Conservation (phyloP, 2,888 invertebrate species). For the Clostera curtula region DNA sequence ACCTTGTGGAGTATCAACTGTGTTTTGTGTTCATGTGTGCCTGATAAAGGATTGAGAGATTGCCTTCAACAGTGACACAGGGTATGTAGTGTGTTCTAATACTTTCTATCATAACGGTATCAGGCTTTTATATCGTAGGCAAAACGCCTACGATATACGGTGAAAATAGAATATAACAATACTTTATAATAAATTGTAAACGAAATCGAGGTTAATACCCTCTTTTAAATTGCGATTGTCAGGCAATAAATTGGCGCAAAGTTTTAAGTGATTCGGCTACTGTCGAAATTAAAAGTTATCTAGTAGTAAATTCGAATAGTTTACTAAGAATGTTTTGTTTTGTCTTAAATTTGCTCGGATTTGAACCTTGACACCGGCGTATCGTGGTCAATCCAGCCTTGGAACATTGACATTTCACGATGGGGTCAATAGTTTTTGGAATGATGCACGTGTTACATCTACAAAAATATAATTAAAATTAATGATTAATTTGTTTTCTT, state of each 20-base stretch:
- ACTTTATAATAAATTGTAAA: neutral
- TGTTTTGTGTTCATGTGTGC: slow-evolving; percentile 43
- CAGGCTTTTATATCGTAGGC: slow-evolving; percentile 12
- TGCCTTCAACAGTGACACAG: slow-evolving; percentile 46
- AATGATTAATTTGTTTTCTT: too few species aligned
- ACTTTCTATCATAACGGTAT: slow-evolving; percentile 24
- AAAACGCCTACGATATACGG: too few species aligned
- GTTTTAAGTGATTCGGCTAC: too few species aligned
- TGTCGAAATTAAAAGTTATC: too few species aligned
- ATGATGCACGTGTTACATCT: too few species aligned
- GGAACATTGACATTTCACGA: slow-evolving; percentile 9
- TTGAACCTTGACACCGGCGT: slow-evolving; percentile 25
- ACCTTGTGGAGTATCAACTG: slow-evolving; percentile 41
- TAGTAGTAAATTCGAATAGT: too few species aligned
- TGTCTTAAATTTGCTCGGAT: slow-evolving; percentile 11
- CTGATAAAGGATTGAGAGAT: slow-evolving; percentile 52
- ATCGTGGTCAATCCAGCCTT: slow-evolving; percentile 14
- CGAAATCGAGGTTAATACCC: neutral
- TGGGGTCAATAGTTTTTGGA: slow-evolving; percentile 5
- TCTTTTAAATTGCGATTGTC: neutral
- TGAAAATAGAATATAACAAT: too few species aligned
- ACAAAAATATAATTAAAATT: too few species aligned
- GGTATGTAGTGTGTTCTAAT: slow-evolving; percentile 42
- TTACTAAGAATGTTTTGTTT: slow-evolving; percentile 12
- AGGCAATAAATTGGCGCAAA: too few species aligned